A percentile compares a stretch with the other conserved stretches of the same genome.
phyloP scores from a whole-genome alignment of 2,113 vertebrate genomes.

The Chloropsis cyanopogon region DNA sequence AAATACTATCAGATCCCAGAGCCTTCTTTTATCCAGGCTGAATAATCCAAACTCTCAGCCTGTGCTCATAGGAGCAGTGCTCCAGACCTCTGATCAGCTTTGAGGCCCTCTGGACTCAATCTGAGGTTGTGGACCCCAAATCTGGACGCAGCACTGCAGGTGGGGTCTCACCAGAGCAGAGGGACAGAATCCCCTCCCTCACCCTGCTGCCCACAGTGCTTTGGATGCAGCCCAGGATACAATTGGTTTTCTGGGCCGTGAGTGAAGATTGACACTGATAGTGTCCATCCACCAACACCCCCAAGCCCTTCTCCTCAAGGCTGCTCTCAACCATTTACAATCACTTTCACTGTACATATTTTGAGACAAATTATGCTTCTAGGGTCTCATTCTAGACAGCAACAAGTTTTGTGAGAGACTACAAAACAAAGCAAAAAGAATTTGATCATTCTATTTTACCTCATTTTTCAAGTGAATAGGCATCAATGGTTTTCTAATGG shows the following conservation, averaged over 20 bases:
- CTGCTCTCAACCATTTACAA: not conserved
- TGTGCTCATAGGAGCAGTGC: fast-evolving
- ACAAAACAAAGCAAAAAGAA: not conserved
- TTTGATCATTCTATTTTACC: not conserved
- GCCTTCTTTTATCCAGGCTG: not conserved
- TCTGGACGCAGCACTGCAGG: not conserved
- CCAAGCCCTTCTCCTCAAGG: not conserved
- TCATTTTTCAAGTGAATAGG: not conserved
- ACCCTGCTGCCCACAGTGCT: fast-evolving
- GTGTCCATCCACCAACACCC: not conserved
- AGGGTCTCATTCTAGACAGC: not conserved
- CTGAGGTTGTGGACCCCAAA: not conserved
- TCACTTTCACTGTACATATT: not conserved
- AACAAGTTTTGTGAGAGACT: not conserved
- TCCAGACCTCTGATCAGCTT: not conserved
- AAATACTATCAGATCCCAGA: not conserved
- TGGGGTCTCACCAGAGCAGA: not conserved
- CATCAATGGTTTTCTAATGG: not conserved
- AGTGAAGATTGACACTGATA: too few species aligned
- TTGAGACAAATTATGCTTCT: not conserved
- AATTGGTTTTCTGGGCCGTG: fast-evolving
- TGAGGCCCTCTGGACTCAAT: not conserved
- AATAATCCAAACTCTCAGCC: not conserved
- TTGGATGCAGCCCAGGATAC: not conserved
- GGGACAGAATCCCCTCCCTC: not conserved